phyloP scores from a whole-genome alignment of 2,888 invertebrate genomes.

The Drosophila eohydei region DNA sequence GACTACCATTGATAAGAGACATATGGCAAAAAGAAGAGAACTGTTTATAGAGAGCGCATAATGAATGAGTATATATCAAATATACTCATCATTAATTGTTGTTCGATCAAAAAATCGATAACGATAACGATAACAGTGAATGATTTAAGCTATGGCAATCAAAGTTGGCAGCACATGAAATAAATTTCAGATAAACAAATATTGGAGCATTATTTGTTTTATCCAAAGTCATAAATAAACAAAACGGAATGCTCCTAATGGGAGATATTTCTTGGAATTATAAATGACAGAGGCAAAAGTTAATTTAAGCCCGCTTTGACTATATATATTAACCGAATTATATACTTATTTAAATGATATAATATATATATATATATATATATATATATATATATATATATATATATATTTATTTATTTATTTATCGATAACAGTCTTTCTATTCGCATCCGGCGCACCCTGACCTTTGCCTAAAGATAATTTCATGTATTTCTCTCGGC shows the following conservation, averaged over 20 bases:
- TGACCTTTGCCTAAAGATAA: constrained; percentile 37
- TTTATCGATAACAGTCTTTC: constrained; percentile 3
- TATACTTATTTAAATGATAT: too few species aligned
- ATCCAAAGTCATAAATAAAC: not conserved
- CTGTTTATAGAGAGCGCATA: constrained; percentile 2
- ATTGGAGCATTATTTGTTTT: not conserved
- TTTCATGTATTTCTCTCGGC: not conserved
- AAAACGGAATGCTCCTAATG: not conserved
- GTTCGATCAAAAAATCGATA: constrained; percentile 30
- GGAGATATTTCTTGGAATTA: not conserved
- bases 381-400: not conserved
- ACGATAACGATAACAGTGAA: constrained; percentile 9
- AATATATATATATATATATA: not conserved
- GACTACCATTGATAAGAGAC: constrained; percentile 30
- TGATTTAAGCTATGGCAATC: constrained; percentile 1
- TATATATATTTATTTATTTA: not conserved
- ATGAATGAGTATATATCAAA: not conserved
- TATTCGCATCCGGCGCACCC: not conserved
- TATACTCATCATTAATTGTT: constrained; percentile 35
- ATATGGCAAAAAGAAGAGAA: constrained; percentile 24
- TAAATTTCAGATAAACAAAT: not conserved
- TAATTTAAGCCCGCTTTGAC: not conserved
- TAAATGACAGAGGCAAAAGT: not conserved
- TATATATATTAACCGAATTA: not conserved
- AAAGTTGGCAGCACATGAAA: not conserved